Evolutionary conservation across 2,888 invertebrate species (phyloP).

Genomic region (Dendrolimus pini): DNA sequence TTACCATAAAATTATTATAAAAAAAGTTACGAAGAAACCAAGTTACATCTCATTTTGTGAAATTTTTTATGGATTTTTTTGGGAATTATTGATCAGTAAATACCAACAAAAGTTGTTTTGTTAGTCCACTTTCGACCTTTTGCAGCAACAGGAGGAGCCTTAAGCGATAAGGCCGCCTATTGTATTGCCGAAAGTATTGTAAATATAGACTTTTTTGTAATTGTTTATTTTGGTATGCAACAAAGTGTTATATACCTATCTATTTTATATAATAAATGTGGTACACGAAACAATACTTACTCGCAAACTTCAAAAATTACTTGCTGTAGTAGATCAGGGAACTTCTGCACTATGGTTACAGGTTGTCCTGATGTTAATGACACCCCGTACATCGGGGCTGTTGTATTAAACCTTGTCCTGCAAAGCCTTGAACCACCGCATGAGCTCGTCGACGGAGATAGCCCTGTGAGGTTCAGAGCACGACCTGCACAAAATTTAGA

Average conservation of each 20-base stretch:
- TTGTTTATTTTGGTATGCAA: no score
- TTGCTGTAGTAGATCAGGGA: constrained; percentile 93
- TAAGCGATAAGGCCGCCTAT: no score
- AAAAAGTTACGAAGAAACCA: background rate
- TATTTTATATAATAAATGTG: no score
- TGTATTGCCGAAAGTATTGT: no score
- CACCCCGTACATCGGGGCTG: constrained; percentile 96
- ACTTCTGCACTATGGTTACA: constrained; percentile 95
- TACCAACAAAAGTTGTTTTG: no score
- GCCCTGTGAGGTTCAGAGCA: constrained; percentile 42
- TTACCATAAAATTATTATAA: background rate
- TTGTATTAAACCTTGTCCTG: constrained; percentile 93
- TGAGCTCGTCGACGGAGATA: constrained; percentile 34
- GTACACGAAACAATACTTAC: constrained; percentile 74
- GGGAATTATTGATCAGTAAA: no score
- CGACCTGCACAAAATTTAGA: constrained; percentile 37
- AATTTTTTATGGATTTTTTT: no score
- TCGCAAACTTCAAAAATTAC: constrained; percentile 95
- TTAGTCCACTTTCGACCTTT: no score
- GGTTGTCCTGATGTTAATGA: constrained; percentile 94
- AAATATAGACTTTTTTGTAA: no score
- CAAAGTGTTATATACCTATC: no score
- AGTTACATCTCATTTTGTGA: background rate
- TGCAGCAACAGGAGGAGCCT: no score
- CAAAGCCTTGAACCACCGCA: constrained; percentile 87